Percentiles rank a stretch among this genome's conserved stretches.
Conservation (phyloP, 2,888 invertebrate genomes). For the Scotopteryx bipunctaria region DNA sequence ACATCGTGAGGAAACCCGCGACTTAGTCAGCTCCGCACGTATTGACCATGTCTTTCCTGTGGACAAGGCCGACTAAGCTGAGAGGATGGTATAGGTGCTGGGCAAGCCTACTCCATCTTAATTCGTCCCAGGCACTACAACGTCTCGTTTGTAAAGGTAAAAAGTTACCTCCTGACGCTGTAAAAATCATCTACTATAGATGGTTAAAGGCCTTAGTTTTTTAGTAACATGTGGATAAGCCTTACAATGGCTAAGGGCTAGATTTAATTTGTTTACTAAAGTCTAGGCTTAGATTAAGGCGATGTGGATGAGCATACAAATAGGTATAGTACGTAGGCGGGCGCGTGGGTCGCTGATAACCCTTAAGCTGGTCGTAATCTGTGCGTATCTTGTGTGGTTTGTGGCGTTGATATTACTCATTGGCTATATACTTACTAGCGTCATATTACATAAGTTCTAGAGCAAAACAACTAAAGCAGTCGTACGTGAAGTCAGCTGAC, state of each 20-base stretch:
- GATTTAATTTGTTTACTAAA: slow-evolving; percentile 5
- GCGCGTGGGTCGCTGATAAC: slow-evolving; percentile 6
- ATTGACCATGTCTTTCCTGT: too few species aligned
- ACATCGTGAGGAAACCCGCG: too few species aligned
- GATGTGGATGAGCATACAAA: slow-evolving; percentile 2
- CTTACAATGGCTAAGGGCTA: not conserved
- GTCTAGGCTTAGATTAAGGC: slow-evolving; percentile 2
- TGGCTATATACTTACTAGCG: slow-evolving; percentile 1
- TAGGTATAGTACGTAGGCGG: slow-evolving; percentile 7
- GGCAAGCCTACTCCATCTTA: too few species aligned
- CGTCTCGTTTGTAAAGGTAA: too few species aligned
- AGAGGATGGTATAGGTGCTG: too few species aligned
- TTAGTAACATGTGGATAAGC: not conserved
- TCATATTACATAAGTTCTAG: not conserved
- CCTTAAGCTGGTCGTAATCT: slow-evolving; percentile 7
- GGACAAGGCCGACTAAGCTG: too few species aligned
- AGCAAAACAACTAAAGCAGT: not conserved
- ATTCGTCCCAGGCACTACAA: too few species aligned
- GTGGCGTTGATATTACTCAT: slow-evolving; percentile 7
- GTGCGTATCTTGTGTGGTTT: slow-evolving; percentile 5
- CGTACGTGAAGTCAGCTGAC: not conserved
- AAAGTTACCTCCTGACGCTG: too few species aligned
- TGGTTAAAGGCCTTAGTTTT: too few species aligned
- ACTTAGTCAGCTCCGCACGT: too few species aligned
- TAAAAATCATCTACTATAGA: too few species aligned